Conservation (phyloP, 2,797 vertebrate species). For the Enteromius radiatus region DNA sequence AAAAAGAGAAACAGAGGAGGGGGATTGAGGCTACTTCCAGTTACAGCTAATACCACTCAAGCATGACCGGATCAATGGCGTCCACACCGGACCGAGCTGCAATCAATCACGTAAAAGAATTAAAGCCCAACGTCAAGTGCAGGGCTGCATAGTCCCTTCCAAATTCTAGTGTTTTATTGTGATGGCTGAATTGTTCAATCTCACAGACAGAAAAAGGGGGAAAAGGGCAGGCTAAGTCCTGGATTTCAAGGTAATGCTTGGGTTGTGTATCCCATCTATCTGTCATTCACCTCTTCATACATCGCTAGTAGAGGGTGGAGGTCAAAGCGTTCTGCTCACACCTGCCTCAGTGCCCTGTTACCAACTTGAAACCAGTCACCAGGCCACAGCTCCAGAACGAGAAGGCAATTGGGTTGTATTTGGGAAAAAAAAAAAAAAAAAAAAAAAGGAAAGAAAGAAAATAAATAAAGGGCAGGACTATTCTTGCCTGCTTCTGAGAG, state of each 20-base stretch:
- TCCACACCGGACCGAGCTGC: conserved; percentile 33
- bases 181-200: conserved; percentile 55
- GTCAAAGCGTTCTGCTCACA: conserved; percentile 44
- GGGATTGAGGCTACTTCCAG: conserved; percentile 29
- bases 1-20: conserved; percentile 43
- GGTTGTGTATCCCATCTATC: conserved; percentile 51
- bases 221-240: conserved; percentile 53
- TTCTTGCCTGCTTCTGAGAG: background rate
- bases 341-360: conserved; percentile 33
- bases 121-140: conserved; percentile 23
- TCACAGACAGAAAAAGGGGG: conserved; percentile 37
- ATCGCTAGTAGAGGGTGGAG: conserved; percentile 40
- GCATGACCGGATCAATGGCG: conserved; percentile 35
- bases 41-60: conserved; percentile 2
- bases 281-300: conserved; percentile 55
- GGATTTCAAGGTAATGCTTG: conserved; percentile 52
- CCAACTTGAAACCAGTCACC: conserved; percentile 32
- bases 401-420: conserved; percentile 17
- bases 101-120: conserved; percentile 50
- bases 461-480: background rate
- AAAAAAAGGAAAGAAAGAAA: background rate
- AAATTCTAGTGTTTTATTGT: conserved; percentile 44
- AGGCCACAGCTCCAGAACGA: conserved; percentile 38
- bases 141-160: conserved; percentile 20
- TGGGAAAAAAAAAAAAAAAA: background rate